Evolutionary conservation across 2,888 invertebrate genomes (phyloP), one percentile per base, ranked within the genome.

Genomic region (Tethea ocularis): DNA sequence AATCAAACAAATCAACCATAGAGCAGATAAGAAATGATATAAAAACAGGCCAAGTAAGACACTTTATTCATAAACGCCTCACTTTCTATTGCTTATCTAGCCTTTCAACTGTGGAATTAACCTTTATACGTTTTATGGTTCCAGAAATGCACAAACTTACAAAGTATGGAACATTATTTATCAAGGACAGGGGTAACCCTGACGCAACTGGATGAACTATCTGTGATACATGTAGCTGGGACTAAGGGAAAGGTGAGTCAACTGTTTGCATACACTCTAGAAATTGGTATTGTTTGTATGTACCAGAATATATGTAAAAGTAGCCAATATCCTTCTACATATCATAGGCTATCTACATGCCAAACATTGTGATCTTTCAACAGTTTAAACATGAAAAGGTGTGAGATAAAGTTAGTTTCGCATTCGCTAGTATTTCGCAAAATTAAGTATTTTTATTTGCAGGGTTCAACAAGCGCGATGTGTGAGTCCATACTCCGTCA

Each of bases 141-240:
- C 26, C 75, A 93, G 91, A 86, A 83, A 86, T 91, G 83, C 67
- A 85, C 85, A 62, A 93, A 93, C 57, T 67, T 95, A 52, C 75
- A 87, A 52, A 93, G 94, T 51, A 95, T 94, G 71, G 79, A 90
- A 60, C 94, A 94, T 63, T 96, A 95, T 84, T 83, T 96, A 57
- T 67, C 75, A 57, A 94, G 96, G 63, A 94, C 94, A 41, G 97
- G 97, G 22, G 82, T 97, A 2, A 85, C 92, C 0, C 64, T 95
- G 22, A 90, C 95, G 0, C 94, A 95, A 64, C 83, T 98, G 59
- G 96, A 97, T 73, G 89, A 93, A 58, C 83, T 99, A 20, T 96
- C 97, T 58, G 95, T 98, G 51, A 98, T 99, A 77, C 99, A 99
- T 92, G 96, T 99, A 7, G 95, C 98, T 62, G 99, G 99, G 11